Base-by-base conservation (phyloP, 2,888 invertebrate genomes). In the Tryphoninae sp. region DNA sequence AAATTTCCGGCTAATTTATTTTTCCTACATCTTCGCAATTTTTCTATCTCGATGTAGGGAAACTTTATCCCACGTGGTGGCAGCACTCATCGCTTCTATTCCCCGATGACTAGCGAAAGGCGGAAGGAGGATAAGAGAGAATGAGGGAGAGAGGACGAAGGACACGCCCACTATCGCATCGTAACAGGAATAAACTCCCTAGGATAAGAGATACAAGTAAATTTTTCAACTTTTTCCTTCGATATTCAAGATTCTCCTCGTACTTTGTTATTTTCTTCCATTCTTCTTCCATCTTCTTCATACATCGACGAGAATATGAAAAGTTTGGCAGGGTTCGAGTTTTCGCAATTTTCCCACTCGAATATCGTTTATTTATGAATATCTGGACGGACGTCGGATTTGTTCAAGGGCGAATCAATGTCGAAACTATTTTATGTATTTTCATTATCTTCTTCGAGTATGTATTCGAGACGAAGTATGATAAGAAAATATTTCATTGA, bases 161-260 rank as follows among this genome's bases (percentile, higher is more conserved):
- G 58, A 51, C 19, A 61, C 55, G 22, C 42, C 11, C 45, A 45
- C 45, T 2, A 55, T n/a, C 16, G n/a, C 55, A 55, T 16, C 55
- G 9, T 55, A n/a, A n/a, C 22, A 9, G 7, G 19, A 55, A 19
- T 19, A 19, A 45, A 53, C 58, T 61, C 53, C n/a, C 16, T 62
- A 13, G 11, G 26, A 51, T 72, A 23, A 42, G 16, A 45, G 51
- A 40, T 53, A 67, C 19, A 19, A 19, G 1, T 51, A 53, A 45
- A 6, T 61, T 71, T n/a, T 71, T 6, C 42, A 68, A 62, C 59
- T 65, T 78, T 23, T n/a, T 19, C 23, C 55, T 73, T 58, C 53
- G 19, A 68, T 53, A 45, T 26, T 51, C 16, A 8, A 26, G 8
- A 42, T 0, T 23, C 22, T 7, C 23, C 33, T 59, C 11, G 11